These are phyloP conservation scores for Bagarius yarrelli DNA, from an alignment of 2,113 vertebrate species.

Conservation along the genomic window DNA sequence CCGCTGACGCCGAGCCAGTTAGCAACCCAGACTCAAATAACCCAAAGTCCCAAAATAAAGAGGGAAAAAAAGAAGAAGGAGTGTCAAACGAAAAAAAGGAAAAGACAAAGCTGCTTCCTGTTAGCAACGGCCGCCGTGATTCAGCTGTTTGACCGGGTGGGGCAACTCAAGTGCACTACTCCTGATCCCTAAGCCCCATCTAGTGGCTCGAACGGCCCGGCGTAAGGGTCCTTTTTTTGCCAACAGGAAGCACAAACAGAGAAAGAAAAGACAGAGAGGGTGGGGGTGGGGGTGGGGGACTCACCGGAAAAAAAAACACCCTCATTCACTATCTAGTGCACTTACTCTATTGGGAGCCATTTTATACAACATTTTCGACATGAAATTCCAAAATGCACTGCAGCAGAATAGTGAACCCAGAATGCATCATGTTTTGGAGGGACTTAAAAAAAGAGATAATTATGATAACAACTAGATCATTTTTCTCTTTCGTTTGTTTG, in stretches of 20 bases:
- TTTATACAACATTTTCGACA: slow-evolving; percentile 4
- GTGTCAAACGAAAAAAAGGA: not conserved
- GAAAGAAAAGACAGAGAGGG: no score
- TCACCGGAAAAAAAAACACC: slow-evolving; percentile 31
- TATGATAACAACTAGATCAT: slow-evolving; percentile 37
- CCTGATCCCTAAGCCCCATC: slow-evolving; percentile 59
- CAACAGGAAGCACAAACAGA: slow-evolving; percentile 60
- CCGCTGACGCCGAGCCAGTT: slow-evolving; percentile 56
- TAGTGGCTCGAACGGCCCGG: slow-evolving; percentile 61
- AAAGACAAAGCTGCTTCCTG: slow-evolving; percentile 52
- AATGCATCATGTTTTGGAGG: slow-evolving; percentile 10
- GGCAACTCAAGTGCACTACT: slow-evolving; percentile 63
- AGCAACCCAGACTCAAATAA: slow-evolving; percentile 60
- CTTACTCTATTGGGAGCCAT: slow-evolving; percentile 14
- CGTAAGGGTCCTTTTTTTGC: slow-evolving; percentile 30
- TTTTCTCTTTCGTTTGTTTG: not conserved
- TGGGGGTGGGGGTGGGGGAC: not conserved
- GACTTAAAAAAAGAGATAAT: slow-evolving; percentile 43
- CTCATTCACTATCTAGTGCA: slow-evolving; percentile 33
- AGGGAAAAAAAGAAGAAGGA: not conserved
- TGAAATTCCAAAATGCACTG: slow-evolving; percentile 23
- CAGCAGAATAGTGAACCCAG: slow-evolving; percentile 17
- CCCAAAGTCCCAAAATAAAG: slow-evolving; percentile 51
- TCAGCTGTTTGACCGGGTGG: slow-evolving; percentile 63
- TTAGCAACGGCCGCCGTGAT: slow-evolving; percentile 55